Evolutionary conservation across 1,140 invertebrate genomes (phyloP).

Genomic region (Teleopsis dalmanni): DNA sequence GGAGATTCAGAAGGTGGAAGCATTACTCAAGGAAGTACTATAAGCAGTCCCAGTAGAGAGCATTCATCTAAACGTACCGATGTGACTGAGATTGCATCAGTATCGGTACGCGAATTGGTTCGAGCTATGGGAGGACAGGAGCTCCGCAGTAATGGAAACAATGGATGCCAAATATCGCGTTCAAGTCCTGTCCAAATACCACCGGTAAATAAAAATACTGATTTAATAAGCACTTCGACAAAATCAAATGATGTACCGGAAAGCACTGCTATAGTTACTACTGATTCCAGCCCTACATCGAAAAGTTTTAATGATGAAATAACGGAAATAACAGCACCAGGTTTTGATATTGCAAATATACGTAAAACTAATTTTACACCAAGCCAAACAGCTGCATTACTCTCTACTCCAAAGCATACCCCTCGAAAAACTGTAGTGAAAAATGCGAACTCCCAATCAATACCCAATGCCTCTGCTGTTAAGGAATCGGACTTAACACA

Average conservation of each 20-base stretch:
- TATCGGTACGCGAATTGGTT: conserved; percentile 72
- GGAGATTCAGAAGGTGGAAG: conserved; percentile 47
- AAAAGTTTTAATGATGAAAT: conserved; percentile 19
- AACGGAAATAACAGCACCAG: conserved; percentile 14
- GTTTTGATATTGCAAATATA: conserved; percentile 30
- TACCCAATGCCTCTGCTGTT: neutral
- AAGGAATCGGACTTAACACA: conserved; percentile 14
- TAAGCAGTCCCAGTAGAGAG: conserved; percentile 5
- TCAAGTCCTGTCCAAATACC: conserved; percentile 57
- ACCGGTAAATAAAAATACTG: conserved; percentile 7
- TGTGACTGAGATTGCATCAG: conserved; percentile 49
- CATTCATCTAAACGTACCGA: conserved; percentile 15
- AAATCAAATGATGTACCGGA: conserved; percentile 35
- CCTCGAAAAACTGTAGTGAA: conserved; percentile 16
- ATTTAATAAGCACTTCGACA: conserved; percentile 4
- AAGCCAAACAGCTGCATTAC: conserved; percentile 32
- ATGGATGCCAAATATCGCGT: conserved; percentile 59
- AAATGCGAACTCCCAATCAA: neutral
- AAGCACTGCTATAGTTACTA: conserved; percentile 56
- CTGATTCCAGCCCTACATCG: conserved; percentile 53
- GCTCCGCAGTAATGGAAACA: conserved; percentile 61
- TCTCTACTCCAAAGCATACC: conserved; percentile 38
- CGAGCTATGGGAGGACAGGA: conserved; percentile 59
- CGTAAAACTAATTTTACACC: conserved; percentile 32
- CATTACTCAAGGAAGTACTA: conserved; percentile 20